phyloP scores from a whole-genome alignment of 2,888 invertebrate species.

The Stratiomys singularior region DNA sequence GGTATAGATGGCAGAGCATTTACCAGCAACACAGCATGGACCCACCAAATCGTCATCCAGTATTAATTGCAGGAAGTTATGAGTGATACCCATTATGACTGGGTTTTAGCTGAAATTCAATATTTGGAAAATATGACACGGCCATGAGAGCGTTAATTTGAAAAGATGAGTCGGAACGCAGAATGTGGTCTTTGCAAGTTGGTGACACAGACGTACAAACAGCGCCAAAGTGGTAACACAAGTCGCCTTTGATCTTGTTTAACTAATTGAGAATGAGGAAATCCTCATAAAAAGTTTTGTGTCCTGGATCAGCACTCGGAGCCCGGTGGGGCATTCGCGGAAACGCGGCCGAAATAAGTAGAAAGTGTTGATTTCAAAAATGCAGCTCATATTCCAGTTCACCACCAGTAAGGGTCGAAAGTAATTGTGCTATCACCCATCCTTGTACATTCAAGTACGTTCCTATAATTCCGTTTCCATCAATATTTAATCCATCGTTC shows the following conservation, averaged over 20 bases:
- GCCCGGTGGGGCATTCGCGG: too few relatives aligned
- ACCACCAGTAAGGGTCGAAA: too few relatives aligned
- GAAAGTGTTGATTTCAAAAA: too few relatives aligned
- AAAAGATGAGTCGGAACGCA: neutral
- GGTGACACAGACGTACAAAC: neutral
- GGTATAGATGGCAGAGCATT: conserved; percentile 27
- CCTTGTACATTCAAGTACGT: neutral
- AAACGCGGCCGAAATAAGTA: too few relatives aligned
- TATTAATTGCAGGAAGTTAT: conserved; percentile 44
- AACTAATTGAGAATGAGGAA: too few relatives aligned
- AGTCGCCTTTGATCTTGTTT: neutral
- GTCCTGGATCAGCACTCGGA: too few relatives aligned
- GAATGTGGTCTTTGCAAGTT: conserved; percentile 12
- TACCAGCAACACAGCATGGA: neutral
- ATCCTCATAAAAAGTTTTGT: too few relatives aligned
- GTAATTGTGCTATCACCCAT: too few relatives aligned
- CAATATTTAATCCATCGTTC: neutral
- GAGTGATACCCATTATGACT: conserved; percentile 41
- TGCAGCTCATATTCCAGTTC: too few relatives aligned
- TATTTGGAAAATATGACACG: conserved; percentile 29
- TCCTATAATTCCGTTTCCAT: neutral
- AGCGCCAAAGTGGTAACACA: neutral
- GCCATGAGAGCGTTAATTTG: conserved; percentile 38
- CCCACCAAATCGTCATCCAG: conserved; percentile 38
- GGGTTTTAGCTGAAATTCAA: conserved; percentile 23